These are phyloP conservation scores for Caradrina clavipalpis DNA, from an alignment of 2,888 invertebrate genomes.

Conservation along the genomic window DNA sequence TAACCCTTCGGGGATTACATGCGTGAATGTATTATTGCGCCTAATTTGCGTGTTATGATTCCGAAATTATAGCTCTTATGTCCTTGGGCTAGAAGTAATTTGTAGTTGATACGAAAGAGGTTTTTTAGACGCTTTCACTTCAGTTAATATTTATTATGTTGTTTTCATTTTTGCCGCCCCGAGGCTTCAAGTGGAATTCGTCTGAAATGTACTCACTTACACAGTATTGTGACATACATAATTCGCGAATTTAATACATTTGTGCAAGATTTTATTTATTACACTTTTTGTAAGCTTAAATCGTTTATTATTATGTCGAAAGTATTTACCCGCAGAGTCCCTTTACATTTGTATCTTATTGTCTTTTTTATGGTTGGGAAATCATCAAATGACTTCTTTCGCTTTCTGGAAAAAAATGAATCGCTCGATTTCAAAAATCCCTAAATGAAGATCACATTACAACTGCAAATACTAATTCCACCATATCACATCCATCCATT, in stretches of 20 bases:
- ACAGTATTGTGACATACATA: not conserved
- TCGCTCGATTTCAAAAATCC: not conserved
- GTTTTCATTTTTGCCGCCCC: slow-evolving; percentile 30
- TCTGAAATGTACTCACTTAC: slow-evolving; percentile 3
- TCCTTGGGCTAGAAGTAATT: slow-evolving; percentile 47
- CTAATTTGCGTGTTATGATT: slow-evolving; percentile 32
- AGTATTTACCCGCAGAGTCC: no score
- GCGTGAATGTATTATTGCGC: slow-evolving; percentile 43
- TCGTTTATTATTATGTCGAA: no score
- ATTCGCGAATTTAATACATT: not conserved
- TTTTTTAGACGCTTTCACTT: slow-evolving; percentile 44
- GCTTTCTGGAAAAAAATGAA: no score
- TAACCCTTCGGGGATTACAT: no score
- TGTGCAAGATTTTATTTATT: not conserved
- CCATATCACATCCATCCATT: no score
- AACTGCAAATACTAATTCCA: not conserved
- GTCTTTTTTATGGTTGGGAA: no score
- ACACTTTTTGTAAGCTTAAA: not conserved
- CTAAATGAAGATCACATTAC: not conserved
- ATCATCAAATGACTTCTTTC: no score
- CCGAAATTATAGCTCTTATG: slow-evolving; percentile 37
- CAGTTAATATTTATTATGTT: slow-evolving; percentile 19
- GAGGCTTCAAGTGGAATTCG: slow-evolving; percentile 11
- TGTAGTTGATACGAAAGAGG: slow-evolving; percentile 2
- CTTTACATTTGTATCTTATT: not conserved